Conservation (phyloP, 2,113 vertebrate species). For the Rhea americana region DNA sequence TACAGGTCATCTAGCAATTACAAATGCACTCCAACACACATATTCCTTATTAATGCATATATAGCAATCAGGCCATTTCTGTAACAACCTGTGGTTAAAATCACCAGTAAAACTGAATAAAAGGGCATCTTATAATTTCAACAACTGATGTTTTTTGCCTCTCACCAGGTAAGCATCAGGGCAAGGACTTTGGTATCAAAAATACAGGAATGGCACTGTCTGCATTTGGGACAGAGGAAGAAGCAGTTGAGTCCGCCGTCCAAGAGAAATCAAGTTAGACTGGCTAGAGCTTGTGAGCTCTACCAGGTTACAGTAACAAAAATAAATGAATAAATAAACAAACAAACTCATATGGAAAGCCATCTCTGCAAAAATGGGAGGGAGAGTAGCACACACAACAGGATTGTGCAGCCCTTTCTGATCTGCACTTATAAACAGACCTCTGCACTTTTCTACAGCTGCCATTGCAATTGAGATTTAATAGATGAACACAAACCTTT, state of each 20-base stretch:
- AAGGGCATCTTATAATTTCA: neutral
- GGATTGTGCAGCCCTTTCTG: neutral
- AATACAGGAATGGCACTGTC: neutral
- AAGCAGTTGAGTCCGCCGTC: neutral
- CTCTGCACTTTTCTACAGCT: neutral
- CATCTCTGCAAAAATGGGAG: neutral
- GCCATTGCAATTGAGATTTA: neutral
- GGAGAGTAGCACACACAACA: neutral
- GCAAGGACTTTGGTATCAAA: neutral
- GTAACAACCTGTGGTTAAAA: neutral
- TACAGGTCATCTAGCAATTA: neutral
- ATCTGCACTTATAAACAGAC: neutral
- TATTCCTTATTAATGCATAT: neutral
- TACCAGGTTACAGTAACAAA: neutral
- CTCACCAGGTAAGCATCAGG: neutral
- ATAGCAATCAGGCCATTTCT: neutral
- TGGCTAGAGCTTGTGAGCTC: neutral
- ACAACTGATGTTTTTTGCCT: neutral
- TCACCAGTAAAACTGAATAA: neutral
- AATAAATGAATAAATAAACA: no score
- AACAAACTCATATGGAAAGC: neutral
- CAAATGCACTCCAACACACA: neutral
- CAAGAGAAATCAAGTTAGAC: neutral
- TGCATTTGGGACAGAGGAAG: fast-evolving
- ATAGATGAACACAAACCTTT: fast-evolving